Evolutionary conservation across 2,113 vertebrate species (phyloP).

Genomic region (Antennarius striatus): DNA sequence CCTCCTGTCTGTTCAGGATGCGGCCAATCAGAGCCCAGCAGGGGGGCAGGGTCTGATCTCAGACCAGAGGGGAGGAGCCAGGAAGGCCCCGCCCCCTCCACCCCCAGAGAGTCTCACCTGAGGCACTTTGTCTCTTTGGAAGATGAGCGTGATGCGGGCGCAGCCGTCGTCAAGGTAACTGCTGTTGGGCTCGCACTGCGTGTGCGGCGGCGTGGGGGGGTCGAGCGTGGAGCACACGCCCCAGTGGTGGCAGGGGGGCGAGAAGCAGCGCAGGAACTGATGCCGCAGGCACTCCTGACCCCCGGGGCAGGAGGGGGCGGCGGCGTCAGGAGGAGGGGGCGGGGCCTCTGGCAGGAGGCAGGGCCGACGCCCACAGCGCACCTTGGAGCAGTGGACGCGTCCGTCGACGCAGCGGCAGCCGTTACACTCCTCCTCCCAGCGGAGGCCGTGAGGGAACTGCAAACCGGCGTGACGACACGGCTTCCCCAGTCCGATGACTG

Average conservation of each 20-base stretch:
- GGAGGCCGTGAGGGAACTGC: conserved; percentile 85
- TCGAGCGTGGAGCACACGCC: conserved; percentile 86
- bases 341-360: conserved; percentile 80
- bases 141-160: conserved; percentile 90
- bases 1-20: conserved; percentile 2
- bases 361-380: conserved; percentile 84
- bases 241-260: conserved; percentile 86
- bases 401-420: conserved; percentile 88
- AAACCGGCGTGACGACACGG: conserved; percentile 84
- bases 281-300: conserved; percentile 85
- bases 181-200: conserved; percentile 86
- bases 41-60: background rate
- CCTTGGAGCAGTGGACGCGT: conserved; percentile 88
- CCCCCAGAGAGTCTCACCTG: conserved; percentile 74
- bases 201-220: conserved; percentile 69
- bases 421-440: conserved; percentile 93
- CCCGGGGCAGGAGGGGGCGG: conserved; percentile 77
- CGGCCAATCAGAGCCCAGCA: conserved; percentile 4
- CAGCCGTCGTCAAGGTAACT: conserved; percentile 87
- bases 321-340: conserved; percentile 20
- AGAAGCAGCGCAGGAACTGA: conserved; percentile 84
- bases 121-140: conserved; percentile 87
- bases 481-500: conserved; percentile 86
- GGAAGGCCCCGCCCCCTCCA: too few species aligned
- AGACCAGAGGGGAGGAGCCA: conserved; percentile 9